Evolutionary conservation across 2,797 vertebrate genomes (phyloP).

Genomic region (Muscicapa comitata): DNA sequence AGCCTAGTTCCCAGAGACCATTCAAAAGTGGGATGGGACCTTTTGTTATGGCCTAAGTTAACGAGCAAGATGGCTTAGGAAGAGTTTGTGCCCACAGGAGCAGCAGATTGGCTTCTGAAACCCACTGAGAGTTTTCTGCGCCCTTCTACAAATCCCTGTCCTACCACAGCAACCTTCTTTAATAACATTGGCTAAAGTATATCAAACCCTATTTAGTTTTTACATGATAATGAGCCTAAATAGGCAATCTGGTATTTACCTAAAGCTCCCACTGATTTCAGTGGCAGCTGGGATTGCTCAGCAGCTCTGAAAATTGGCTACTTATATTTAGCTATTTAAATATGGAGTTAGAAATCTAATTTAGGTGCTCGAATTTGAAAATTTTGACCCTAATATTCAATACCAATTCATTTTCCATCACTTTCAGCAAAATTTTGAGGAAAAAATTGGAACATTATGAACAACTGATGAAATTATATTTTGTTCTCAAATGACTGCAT

Average conservation of each 20-base stretch:
- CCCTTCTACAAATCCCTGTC: neutral
- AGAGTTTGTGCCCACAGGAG: neutral
- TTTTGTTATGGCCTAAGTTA: neutral
- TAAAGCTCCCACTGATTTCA: slow-evolving; percentile 27
- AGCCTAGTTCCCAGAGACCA: neutral
- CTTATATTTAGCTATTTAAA: slow-evolving; percentile 47
- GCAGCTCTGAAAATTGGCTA: slow-evolving; percentile 23
- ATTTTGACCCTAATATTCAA: neutral
- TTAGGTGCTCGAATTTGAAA: neutral
- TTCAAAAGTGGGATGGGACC: neutral
- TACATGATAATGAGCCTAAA: neutral
- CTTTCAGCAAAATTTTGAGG: neutral
- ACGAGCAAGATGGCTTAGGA: neutral
- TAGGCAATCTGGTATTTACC: slow-evolving; percentile 28
- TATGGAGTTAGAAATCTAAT: neutral
- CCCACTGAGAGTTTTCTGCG: neutral
- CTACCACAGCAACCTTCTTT: neutral
- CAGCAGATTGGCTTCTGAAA: neutral
- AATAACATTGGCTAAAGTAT: neutral
- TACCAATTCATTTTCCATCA: neutral
- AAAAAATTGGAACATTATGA: neutral
- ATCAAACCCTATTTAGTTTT: neutral
- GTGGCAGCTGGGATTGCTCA: slow-evolving; percentile 50
- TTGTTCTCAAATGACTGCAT: neutral
- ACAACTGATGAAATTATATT: neutral